Evolutionary conservation across 2,888 invertebrate genomes (phyloP), one percentile per base, ranked within the genome.

Genomic region (Chloroclysta siterata): DNA sequence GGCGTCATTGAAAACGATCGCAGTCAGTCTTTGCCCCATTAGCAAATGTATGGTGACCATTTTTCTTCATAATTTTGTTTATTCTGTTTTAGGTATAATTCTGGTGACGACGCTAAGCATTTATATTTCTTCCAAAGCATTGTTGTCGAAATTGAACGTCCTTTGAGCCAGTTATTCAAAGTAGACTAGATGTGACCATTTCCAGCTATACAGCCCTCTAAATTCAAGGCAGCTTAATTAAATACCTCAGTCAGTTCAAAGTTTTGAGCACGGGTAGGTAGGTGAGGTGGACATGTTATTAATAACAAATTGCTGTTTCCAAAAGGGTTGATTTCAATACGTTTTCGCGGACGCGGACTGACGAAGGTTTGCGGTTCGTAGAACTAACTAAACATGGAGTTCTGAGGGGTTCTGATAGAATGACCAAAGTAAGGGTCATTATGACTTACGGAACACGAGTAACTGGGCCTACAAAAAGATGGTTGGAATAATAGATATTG

Each of bases 171-270:
- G 15, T 28, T 28, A 44, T 44, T 2, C n/a, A 8, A 39, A 53
- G 53, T 53, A 41, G 28, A 5, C 52, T 14, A 56, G 47, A 5
- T 62, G 41, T 15, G 28, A 29, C 14, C 14, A 2, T 0, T 48
- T 10, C 13, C 17, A 53, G 14, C 62, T 57, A 47, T 63, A 57
- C 48, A 53, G 28, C 39, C 60, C 66, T 69, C 56, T 69, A 72
- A 74, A 75, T 74, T 72, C 66, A 60, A 66, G 70, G 66, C 66
- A 64, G 70, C 69, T 76, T 78, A 78, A 78, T 78, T 77, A 78
- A 78, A 78, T 76, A 76, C 72, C 76, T 75, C 66, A 57, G 69
- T 48, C 61, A 62, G 60, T 61, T 66, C 52, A 17, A 59, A 55
- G 56, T 56, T 56, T 28, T 48, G 56, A 56, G 48, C 59, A 47